phyloP scores from a whole-genome alignment of 2,113 vertebrate species.

The Phyllostomus discolor region DNA sequence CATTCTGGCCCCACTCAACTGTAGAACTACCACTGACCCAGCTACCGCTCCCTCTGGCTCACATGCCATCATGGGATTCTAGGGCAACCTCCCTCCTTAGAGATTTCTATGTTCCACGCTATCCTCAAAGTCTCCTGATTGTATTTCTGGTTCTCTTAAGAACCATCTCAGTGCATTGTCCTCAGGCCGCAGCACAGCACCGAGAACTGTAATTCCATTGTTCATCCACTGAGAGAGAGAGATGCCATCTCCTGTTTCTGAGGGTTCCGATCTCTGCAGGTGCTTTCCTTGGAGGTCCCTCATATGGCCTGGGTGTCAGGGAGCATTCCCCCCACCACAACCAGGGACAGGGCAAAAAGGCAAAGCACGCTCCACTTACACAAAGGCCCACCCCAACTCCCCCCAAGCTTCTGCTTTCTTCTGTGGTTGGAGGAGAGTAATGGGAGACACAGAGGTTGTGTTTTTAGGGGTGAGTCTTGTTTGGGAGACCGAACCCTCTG shows the following conservation, averaged over 20 bases:
- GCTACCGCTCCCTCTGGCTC: neutral
- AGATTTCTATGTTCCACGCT: too few relatives aligned
- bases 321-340: fast-evolving
- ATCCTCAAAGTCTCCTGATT: neutral
- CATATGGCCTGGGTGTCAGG: fast-evolving
- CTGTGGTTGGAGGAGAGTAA: fast-evolving
- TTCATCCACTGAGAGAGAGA: neutral
- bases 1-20: too few relatives aligned
- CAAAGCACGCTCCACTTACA: fast-evolving
- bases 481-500: too few relatives aligned
- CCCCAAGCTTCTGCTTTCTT: neutral
- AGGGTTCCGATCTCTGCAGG: neutral
- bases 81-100: neutral
- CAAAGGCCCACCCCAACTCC: fast-evolving
- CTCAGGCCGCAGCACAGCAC: fast-evolving
- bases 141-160: neutral
- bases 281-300: neutral
- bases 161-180: neutral
- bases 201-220: neutral
- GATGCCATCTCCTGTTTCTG: too few relatives aligned
- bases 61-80: fast-evolving
- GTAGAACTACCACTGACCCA: too few relatives aligned
- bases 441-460: fast-evolving
- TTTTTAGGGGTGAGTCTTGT: fast-evolving
- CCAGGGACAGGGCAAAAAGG: neutral